phyloP scores from a whole-genome alignment of 2,888 invertebrate genomes.

The Patella depressa region DNA sequence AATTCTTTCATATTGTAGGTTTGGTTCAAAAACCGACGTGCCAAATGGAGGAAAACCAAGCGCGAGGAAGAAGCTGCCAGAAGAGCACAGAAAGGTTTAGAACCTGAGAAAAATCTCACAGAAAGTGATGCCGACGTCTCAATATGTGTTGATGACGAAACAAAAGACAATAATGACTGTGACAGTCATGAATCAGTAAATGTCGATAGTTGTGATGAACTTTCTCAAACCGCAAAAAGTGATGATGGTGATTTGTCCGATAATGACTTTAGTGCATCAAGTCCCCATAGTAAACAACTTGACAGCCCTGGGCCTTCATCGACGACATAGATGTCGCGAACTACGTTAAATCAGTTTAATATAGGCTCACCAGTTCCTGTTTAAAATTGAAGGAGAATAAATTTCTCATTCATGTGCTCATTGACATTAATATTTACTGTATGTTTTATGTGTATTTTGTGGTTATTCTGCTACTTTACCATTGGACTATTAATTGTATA shows the following conservation, averaged over 20 bases:
- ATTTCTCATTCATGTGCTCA: no score
- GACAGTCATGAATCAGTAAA: constrained; percentile 3
- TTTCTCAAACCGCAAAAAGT: constrained; percentile 4
- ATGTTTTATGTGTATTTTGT: no score
- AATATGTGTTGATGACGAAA: constrained; percentile 25
- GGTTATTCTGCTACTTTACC: no score
- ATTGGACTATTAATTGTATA: no score
- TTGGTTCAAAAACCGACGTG: constrained; percentile 96
- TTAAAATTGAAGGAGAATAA: no score
- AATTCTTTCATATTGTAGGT: constrained; percentile 78
- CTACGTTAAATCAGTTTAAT: no score
- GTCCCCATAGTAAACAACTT: not conserved
- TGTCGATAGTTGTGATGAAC: constrained; percentile 9
- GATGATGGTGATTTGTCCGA: not conserved
- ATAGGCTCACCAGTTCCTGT: no score
- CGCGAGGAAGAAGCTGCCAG: constrained; percentile 75
- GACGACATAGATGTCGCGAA: not conserved
- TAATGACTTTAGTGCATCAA: constrained; percentile 1
- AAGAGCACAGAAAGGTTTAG: constrained; percentile 22
- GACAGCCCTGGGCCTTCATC: not conserved
- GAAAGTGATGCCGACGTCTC: constrained; percentile 23
- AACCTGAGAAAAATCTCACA: constrained; percentile 1
- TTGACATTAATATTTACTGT: no score
- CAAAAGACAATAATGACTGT: not conserved
- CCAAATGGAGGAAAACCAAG: constrained; percentile 96